A percentile compares a stretch with the other conserved stretches of the same genome.
Evolutionary conservation across 1,140 invertebrate species (phyloP).

Genomic region (Heliothis virescens): DNA sequence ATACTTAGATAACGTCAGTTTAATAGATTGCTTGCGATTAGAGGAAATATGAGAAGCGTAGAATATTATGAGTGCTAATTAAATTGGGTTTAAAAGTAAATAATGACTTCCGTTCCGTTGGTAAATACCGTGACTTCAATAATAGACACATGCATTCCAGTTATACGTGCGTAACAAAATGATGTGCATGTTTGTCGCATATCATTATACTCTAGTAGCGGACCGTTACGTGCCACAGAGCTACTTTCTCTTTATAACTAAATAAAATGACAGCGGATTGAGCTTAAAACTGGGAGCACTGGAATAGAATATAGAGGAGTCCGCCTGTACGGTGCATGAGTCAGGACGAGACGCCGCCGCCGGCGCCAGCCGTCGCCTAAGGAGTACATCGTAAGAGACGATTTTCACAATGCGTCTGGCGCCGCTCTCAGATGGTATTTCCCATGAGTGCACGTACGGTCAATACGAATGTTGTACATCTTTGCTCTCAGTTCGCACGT

Average conservation of each 20-base stretch:
- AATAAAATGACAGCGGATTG: conserved; percentile 11
- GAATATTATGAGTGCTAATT: too few species aligned
- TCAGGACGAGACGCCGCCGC: conserved; percentile 35
- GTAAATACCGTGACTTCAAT: conserved; percentile 5
- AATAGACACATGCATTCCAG: conserved; percentile 10
- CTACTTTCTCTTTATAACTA: conserved; percentile 46
- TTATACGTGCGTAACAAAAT: conserved; percentile 37
- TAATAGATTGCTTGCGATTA: not conserved
- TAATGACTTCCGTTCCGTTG: conserved; percentile 13
- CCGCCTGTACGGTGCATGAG: conserved; percentile 33
- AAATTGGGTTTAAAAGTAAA: not conserved
- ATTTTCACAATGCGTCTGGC: conserved; percentile 54
- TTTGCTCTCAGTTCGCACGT: not conserved
- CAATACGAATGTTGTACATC: conserved; percentile 14
- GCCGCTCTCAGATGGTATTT: conserved; percentile 50
- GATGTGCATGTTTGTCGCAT: conserved; percentile 43
- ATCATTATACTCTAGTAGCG: conserved; percentile 28
- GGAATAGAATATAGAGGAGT: not conserved
- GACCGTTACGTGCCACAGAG: conserved; percentile 36
- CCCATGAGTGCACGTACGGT: conserved; percentile 43
- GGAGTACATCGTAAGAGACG: conserved; percentile 45
- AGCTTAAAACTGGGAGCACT: conserved; percentile 29
- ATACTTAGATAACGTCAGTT: too few species aligned
- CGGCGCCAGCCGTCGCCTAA: conserved; percentile 28
- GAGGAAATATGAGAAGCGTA: too few species aligned